Base-by-base conservation (phyloP, 2,797 vertebrate genomes). In the Acrossocheilus fasciatus region DNA sequence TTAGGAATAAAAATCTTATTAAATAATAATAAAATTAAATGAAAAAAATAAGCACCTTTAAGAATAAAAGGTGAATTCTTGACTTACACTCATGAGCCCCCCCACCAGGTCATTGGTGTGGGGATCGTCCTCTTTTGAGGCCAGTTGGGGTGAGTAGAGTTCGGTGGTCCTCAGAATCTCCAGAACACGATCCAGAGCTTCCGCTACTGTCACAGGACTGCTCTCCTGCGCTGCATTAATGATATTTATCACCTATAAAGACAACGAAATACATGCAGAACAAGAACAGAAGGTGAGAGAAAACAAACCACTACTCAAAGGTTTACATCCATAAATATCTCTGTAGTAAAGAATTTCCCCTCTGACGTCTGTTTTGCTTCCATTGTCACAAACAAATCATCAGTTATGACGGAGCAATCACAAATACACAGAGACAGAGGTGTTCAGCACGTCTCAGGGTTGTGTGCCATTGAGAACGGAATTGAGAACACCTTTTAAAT, bases 91-190 rank as follows among this genome's bases (percentile, higher is more conserved):
- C 96, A 99, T 97, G 72, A 99, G 93, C 62, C 98, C 98, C 84
- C 97, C 98, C 8, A 99, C 97, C 0, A 99, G 97, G 94, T 99
- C 97, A 30, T 91, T 98, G 36, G 98, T 98, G 11, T 99, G 98
- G 11, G 98, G 98, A 89, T 99, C 98, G 50, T 98, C 97, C 80
- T 99, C 97, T 93, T 98, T 97, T 77, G 95, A 97, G 85, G 96
- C 97, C 52, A 99, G 96, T 94, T 98, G 97, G 0, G 98, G 98
- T 18, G 98, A 99, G 88, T 99, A 99, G 73, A 99, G 90, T 89
- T 99, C 98, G 12, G 97, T 97, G 92, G 97, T 97, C 93, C 98
- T 96, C 87, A 99, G 94, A 89, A 99, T 99, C 93, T 99, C 98
- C 92, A 99, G 94, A 88, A 98, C 98, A 2, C 96, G 96, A 88